Percentiles rank a stretch among this genome's conserved stretches.
These are phyloP conservation scores for Rhinogobio ventralis DNA, from an alignment of 2,797 vertebrate species.

Conservation along the genomic window DNA sequence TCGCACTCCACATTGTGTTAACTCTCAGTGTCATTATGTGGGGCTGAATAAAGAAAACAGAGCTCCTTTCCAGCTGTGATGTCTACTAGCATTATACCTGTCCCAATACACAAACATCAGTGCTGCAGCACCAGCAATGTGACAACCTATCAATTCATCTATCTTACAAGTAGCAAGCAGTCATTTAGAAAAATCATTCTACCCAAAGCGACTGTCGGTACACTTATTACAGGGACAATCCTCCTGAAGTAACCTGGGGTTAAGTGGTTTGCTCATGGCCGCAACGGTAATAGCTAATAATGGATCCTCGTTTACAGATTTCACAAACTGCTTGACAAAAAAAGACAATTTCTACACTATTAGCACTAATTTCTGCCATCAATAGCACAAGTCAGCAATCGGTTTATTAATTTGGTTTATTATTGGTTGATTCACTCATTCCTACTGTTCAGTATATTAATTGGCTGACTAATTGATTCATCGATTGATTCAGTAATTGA, in stretches of 20 bases:
- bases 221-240: conserved; percentile 6
- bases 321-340: neutral
- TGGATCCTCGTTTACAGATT: neutral
- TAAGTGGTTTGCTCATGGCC: conserved; percentile 8
- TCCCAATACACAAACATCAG: conserved; percentile 35
- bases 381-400: neutral
- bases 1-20: conserved; percentile 49
- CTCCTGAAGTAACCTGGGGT: conserved; percentile 26
- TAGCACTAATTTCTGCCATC: neutral
- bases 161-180: conserved; percentile 9
- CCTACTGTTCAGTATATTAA: neutral
- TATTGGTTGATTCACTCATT: neutral
- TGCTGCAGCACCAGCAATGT: conserved; percentile 24
- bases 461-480: neutral
- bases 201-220: conserved; percentile 4
- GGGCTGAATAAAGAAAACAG: conserved; percentile 33
- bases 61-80: conserved; percentile 42
- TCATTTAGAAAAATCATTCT: conserved; percentile 14
- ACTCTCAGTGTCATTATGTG: conserved; percentile 26
- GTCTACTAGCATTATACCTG: conserved; percentile 15
- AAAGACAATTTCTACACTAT: neutral
- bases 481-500: neutral
- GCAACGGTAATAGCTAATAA: neutral
- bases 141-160: conserved; percentile 41
- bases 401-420: neutral